Evolutionary conservation across 2,113 vertebrate species (phyloP), one percentile per base, ranked within the genome.

Genomic region (Rhagologus leucostigma): DNA sequence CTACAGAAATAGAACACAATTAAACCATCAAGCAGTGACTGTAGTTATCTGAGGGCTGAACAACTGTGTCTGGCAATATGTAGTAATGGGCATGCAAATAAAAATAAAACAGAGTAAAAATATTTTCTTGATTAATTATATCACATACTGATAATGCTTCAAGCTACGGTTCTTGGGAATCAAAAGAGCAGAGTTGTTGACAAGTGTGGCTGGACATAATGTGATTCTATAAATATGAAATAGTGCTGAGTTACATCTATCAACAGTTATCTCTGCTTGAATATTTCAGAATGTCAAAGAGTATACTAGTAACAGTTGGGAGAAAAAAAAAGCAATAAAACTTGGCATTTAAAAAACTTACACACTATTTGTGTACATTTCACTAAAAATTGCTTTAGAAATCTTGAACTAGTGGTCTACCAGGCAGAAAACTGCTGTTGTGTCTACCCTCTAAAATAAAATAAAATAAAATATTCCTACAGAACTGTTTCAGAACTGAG

Each of bases 41-140:
- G 29, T 9, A 81, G 55, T 35, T 92, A 73, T 92, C 71, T 77
- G 57, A 92, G 84, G 74, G 80, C 56, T 92, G 84, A 87, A 71
- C 91, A 96, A 93, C 67, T 89, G 67, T 29, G 50, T 55, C 52
- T 69, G 37, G 70, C 53, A 96, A 73, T 74, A 88, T 60, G 21
- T 41, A 95, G 84, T 67, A 90, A 89, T 70, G 70, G 78, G 65
- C 37, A 84, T 30, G 64, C 50, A 95, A 96, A 96, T 50, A 81
- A 90, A 91, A 96, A 94, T 89, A 87, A 90, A 82, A 65, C 22
- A 64, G 33, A 70, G 68, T 75, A 76, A 62, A 87, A 96, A 60
- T 95, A 94, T 74, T 90, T 96, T 89, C 95, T 95, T 97, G 96
- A 98, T 97, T 98, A 97, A 97, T 92, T 88, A 64, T 52, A 85